A percentile compares a stretch with the other conserved stretches of the same genome.
These are phyloP conservation scores for Orchesella cincta DNA, from an alignment of 1,140 invertebrate genomes.

Conservation along the genomic window DNA sequence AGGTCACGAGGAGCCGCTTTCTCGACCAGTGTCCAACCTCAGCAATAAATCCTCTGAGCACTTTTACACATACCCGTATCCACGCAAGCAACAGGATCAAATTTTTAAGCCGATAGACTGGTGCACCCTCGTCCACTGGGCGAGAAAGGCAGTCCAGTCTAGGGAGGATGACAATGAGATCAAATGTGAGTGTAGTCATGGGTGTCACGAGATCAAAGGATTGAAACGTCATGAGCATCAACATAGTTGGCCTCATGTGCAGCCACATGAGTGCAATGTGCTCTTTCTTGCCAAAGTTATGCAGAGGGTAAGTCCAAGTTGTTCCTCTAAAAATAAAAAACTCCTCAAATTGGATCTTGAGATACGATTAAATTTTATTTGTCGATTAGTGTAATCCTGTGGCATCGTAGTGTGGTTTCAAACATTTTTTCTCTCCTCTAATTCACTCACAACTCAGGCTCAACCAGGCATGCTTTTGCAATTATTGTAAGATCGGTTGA, in stretches of 20 bases:
- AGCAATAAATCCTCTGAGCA: conserved; percentile 51
- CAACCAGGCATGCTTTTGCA: too few species aligned
- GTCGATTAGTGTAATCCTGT: too few species aligned
- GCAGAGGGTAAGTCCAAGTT: conserved; percentile 12
- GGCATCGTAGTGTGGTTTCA: too few species aligned
- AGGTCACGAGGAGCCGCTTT: conserved; percentile 49
- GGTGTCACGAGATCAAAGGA: conserved; percentile 46
- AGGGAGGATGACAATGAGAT: conserved; percentile 46
- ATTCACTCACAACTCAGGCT: too few species aligned
- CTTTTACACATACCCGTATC: conserved; percentile 51
- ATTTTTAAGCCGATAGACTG: conserved; percentile 46
- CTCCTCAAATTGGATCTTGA: background rate
- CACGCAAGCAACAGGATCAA: conserved; percentile 46
- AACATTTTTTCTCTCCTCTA: too few species aligned
- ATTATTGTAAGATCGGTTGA: too few species aligned
- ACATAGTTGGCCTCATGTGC: conserved; percentile 51
- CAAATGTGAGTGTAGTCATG: conserved; percentile 48
- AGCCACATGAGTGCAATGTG: conserved; percentile 50
- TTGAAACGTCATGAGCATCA: conserved; percentile 47
- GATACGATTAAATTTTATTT: too few species aligned
- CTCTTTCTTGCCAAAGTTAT: conserved; percentile 51
- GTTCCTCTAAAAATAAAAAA: background rate
- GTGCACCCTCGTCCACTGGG: conserved; percentile 48
- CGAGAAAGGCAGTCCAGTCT: conserved; percentile 45
- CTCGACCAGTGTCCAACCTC: conserved; percentile 49